Percentiles rank a stretch among this genome's conserved stretches.
Evolutionary conservation across 2,797 vertebrate species (phyloP).

Genomic region (Forpus xanthops): DNA sequence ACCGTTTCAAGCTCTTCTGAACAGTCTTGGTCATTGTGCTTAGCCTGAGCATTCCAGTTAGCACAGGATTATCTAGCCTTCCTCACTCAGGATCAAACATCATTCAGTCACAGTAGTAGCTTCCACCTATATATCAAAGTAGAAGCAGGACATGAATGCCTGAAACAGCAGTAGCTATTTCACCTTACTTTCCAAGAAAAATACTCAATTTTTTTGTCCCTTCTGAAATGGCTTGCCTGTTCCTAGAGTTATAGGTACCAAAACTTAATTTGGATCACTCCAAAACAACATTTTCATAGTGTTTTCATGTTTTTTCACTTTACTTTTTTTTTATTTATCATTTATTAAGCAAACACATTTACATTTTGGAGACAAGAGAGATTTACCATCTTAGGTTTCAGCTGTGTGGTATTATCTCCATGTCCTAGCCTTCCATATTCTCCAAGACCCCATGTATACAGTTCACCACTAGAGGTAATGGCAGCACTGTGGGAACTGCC

Average conservation of each 20-base stretch:
- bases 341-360: background rate
- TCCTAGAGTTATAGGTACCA: background rate
- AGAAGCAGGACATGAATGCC: background rate
- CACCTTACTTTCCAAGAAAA: background rate
- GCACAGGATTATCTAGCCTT: background rate
- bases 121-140: background rate
- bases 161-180: background rate
- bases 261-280: background rate
- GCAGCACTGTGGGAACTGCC: slow-evolving; percentile 97
- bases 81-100: background rate
- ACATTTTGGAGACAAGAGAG: background rate
- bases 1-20: background rate
- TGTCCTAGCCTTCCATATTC: slow-evolving; percentile 97
- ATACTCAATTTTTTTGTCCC: background rate
- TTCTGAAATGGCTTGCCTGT: background rate
- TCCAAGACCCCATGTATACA: slow-evolving; percentile 98
- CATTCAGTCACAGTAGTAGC: fast-evolving
- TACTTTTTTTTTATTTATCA: background rate
- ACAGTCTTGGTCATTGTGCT: background rate
- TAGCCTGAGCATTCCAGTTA: background rate
- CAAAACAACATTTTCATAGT: background rate
- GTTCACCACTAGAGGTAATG: slow-evolving; percentile 95
- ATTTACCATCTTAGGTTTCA: slow-evolving; percentile 94
- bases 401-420: slow-evolving; percentile 96
- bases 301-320: background rate